These are phyloP conservation scores for Osmerus mordax DNA, from an alignment of 2,113 vertebrate genomes.

Conservation along the genomic window DNA sequence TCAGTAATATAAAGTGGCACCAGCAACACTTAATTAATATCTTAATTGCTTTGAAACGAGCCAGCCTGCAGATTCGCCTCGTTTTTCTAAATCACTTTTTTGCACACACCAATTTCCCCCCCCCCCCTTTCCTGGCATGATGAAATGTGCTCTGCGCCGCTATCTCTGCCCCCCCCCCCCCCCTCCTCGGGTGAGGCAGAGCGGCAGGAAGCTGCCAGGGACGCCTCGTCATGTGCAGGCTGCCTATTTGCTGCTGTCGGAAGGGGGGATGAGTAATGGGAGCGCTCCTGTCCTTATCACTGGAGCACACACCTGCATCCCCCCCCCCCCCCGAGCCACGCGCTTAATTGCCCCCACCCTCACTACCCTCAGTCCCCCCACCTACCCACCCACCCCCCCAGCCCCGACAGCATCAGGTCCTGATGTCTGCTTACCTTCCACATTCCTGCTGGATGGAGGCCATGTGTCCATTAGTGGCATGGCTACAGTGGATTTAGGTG, in stretches of 20 bases:
- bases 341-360: slow-evolving; percentile 74
- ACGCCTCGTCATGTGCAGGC: slow-evolving; percentile 63
- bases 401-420: slow-evolving; percentile 45
- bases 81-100: slow-evolving; percentile 62
- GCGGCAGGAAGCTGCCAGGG: slow-evolving; percentile 67
- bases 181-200: slow-evolving; percentile 47
- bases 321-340: slow-evolving; percentile 56
- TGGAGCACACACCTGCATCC: slow-evolving; percentile 76
- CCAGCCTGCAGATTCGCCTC: slow-evolving; percentile 52
- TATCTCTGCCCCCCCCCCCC: slow-evolving; percentile 67
- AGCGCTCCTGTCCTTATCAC: slow-evolving; percentile 69
- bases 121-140: slow-evolving; percentile 55
- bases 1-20: slow-evolving; percentile 62
- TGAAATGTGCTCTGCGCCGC: slow-evolving; percentile 61
- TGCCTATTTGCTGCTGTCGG: slow-evolving; percentile 72
- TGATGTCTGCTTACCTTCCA: slow-evolving; percentile 74
- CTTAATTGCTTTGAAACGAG: slow-evolving; percentile 68
- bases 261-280: slow-evolving; percentile 74
- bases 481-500: slow-evolving; percentile 56
- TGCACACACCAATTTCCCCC: slow-evolving; percentile 54
- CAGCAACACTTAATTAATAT: slow-evolving; percentile 72
- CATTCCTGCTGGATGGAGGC: slow-evolving; percentile 67
- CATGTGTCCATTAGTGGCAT: slow-evolving; percentile 64
- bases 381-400: slow-evolving; percentile 7
- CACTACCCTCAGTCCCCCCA: slow-evolving; percentile 64